Conservation (phyloP, 2,888 invertebrate species). For the Oxyteleia sp. region DNA sequence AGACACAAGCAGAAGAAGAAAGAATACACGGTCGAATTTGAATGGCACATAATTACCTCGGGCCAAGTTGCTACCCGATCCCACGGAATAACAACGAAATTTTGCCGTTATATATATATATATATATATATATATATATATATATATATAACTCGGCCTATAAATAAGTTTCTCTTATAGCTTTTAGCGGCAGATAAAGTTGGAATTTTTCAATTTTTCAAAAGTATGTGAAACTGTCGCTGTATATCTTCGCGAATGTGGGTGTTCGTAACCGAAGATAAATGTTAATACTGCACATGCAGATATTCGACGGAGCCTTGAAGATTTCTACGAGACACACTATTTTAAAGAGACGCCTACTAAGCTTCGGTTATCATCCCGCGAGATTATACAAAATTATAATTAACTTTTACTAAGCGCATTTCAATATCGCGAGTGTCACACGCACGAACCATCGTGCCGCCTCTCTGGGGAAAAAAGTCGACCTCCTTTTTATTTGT, state of each 20-base stretch:
- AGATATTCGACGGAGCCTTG: slow-evolving; percentile 5
- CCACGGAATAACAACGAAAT: no score
- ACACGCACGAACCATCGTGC: background rate
- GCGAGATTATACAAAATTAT: slow-evolving; percentile 8
- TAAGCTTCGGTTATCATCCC: background rate
- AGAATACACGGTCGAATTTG: no score
- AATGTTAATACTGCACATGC: slow-evolving; percentile 4
- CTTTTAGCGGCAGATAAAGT: slow-evolving; percentile 1
- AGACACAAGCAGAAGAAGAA: no score
- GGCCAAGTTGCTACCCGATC: no score
- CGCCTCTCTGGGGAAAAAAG: background rate
- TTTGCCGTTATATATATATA: no score
- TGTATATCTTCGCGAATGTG: slow-evolving; percentile 2
- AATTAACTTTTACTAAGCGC: slow-evolving; percentile 8
- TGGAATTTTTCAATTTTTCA: background rate
- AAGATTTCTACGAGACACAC: slow-evolving; percentile 3
- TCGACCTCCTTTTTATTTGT: background rate
- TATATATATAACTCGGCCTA: background rate
- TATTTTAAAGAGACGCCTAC: slow-evolving; percentile 8
- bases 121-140: background rate
- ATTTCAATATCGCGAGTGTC: background rate
- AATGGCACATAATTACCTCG: no score
- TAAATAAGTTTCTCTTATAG: background rate
- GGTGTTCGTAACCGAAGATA: slow-evolving; percentile 4
- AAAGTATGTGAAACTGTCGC: background rate